phyloP scores from a whole-genome alignment of 2,888 invertebrate genomes.

The Asteroscopus sphinx region DNA sequence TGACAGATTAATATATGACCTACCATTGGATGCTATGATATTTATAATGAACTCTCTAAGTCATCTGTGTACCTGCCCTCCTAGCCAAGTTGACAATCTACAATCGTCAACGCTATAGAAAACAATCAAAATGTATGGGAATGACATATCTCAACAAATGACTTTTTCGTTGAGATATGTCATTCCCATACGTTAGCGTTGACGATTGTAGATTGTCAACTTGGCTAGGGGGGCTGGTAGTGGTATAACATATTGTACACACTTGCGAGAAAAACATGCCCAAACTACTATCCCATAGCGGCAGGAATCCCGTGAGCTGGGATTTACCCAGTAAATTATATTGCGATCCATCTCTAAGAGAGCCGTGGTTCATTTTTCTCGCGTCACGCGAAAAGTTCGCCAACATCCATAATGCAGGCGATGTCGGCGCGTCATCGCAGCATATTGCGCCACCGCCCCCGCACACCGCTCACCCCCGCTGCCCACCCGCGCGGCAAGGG shows the following conservation, averaged over 20 bases:
- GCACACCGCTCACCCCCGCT: conserved; percentile 38
- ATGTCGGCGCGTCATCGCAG: conserved; percentile 87
- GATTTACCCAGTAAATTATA: conserved; percentile 75
- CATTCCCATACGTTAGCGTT: no score
- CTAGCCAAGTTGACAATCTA: no score
- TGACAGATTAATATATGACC: no score
- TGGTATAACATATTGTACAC: neutral
- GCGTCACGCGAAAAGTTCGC: conserved; percentile 84
- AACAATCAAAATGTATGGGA: no score
- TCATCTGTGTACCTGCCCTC: no score
- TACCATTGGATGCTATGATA: no score
- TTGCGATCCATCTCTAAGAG: conserved; percentile 79
- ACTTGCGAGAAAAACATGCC: conserved; percentile 9
- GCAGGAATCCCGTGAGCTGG: conserved; percentile 31
- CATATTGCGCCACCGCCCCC: conserved; percentile 75
- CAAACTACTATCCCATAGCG: conserved; percentile 21
- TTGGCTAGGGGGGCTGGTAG: no score
- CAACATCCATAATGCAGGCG: conserved; percentile 87
- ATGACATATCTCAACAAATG: no score
- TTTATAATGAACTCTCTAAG: no score
- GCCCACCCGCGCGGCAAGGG: conserved; percentile 70
- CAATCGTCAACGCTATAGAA: no score
- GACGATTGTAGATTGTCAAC: no score
- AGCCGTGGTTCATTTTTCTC: conserved; percentile 88
- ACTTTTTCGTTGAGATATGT: no score